Percentiles rank a stretch among this genome's conserved stretches.
phyloP scores from a whole-genome alignment of 2,113 vertebrate species.

The Todiramphus saurophagus region DNA sequence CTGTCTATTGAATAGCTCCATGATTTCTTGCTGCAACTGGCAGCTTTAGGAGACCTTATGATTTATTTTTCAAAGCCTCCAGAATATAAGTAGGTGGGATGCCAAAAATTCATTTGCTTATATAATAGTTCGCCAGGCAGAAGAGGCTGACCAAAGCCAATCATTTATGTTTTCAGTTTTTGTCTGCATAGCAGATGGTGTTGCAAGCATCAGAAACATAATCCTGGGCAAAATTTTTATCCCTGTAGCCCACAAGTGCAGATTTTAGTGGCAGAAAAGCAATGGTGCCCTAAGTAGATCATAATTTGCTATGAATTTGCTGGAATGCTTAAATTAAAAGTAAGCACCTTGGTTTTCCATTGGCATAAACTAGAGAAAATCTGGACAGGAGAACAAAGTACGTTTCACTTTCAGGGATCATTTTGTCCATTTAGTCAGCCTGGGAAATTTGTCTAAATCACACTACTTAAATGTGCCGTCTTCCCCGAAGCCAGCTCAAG shows the following conservation, averaged over 20 bases:
- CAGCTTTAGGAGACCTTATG: neutral
- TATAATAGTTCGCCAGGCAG: neutral
- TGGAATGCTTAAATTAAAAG: conserved; percentile 30
- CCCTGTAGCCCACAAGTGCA: neutral
- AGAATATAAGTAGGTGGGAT: neutral
- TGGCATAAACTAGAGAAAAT: conserved; percentile 34
- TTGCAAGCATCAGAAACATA: conserved; percentile 9
- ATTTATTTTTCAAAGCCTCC: neutral
- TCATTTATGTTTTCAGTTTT: conserved; percentile 27
- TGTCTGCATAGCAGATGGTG: conserved; percentile 25
- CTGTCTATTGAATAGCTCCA: neutral
- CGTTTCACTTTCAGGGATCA: conserved; percentile 1
- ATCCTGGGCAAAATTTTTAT: conserved; percentile 43
- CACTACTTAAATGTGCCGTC: neutral
- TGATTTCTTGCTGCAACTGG: neutral
- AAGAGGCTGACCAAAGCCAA: neutral
- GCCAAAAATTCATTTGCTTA: neutral
- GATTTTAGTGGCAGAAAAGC: conserved; percentile 27
- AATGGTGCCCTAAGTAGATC: neutral
- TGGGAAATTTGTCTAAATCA: conserved; percentile 44
- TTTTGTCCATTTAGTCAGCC: conserved; percentile 37
- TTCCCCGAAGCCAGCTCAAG: conserved; percentile 22
- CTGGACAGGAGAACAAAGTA: conserved; percentile 31
- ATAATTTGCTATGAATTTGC: conserved; percentile 11
- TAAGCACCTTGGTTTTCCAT: neutral